A percentile compares a stretch with the other conserved stretches of the same genome.
These are phyloP conservation scores for Enteromius viviparus DNA, from an alignment of 2,797 vertebrate genomes.

Conservation along the genomic window DNA sequence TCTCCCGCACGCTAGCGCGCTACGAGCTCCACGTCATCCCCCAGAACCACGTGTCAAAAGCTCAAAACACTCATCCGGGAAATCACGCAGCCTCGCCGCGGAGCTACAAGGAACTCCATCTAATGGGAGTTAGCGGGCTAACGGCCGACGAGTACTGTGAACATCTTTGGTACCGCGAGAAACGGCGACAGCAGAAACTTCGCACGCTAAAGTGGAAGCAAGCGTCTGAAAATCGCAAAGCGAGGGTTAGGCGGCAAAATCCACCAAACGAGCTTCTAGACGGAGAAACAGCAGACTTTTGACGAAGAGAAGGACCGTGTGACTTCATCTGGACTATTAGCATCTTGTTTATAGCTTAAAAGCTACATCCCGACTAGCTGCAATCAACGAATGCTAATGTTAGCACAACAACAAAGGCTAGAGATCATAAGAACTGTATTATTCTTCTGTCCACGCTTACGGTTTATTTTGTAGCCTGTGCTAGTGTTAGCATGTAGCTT, in stretches of 20 bases:
- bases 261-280: slow-evolving; percentile 60
- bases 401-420: slow-evolving; percentile 16
- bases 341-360: slow-evolving; percentile 11
- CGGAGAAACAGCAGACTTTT: slow-evolving; percentile 30
- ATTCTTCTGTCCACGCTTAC: not conserved
- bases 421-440: not conserved
- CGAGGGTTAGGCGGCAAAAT: slow-evolving; percentile 81
- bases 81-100: slow-evolving; percentile 51
- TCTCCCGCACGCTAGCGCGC: slow-evolving; percentile 73
- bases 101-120: slow-evolving; percentile 78
- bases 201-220: slow-evolving; percentile 82
- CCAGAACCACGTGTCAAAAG: slow-evolving; percentile 61
- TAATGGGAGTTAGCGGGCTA: slow-evolving; percentile 68
- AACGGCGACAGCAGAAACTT: slow-evolving; percentile 82
- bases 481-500: slow-evolving; percentile 14
- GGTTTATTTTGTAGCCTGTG: slow-evolving; percentile 15
- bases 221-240: slow-evolving; percentile 72
- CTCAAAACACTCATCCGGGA: slow-evolving; percentile 23
- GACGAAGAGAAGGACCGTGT: not conserved
- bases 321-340: not conserved
- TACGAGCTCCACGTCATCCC: slow-evolving; percentile 79
- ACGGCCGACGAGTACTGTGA: slow-evolving; percentile 81
- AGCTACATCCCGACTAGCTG: not conserved
- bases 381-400: slow-evolving; percentile 1
- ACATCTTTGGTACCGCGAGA: slow-evolving; percentile 81